A percentile compares a stretch with the other conserved stretches of the same genome.
Conservation (phyloP, 2,888 invertebrate genomes). For the Caenorhabditis japonica region DNA sequence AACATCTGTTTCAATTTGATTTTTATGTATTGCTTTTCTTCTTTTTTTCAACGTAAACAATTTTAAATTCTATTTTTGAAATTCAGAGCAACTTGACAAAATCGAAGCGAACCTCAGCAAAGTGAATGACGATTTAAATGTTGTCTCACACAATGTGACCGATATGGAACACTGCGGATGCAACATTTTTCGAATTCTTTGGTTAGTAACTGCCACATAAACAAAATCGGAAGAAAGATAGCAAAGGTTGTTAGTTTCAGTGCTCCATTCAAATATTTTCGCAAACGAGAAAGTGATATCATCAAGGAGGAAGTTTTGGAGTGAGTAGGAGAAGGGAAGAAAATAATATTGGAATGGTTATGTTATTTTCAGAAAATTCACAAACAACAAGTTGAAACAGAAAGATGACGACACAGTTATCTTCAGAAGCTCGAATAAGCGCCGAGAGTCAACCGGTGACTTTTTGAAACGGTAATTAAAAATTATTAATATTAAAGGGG, state of each 20-base stretch:
- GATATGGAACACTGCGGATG: conserved; percentile 59
- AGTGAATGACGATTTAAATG: conserved; percentile 55
- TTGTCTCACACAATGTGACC: conserved; percentile 54
- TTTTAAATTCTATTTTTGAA: background rate
- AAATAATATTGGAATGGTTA: background rate
- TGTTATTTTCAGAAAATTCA: conserved; percentile 9
- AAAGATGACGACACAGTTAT: conserved; percentile 24
- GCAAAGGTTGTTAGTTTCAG: conserved; percentile 45
- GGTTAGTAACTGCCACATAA: conserved; percentile 19
- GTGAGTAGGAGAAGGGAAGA: conserved; percentile 44
- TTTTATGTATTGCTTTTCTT: conserved; percentile 7
- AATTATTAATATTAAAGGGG: background rate
- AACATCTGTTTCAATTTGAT: background rate
- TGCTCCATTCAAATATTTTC: conserved; percentile 52
- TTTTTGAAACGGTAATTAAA: conserved; percentile 48
- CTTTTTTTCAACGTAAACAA: background rate
- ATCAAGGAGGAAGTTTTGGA: conserved; percentile 52
- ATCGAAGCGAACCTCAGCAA: conserved; percentile 56
- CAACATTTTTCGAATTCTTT: conserved; percentile 40
- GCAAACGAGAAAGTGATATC: conserved; percentile 51
- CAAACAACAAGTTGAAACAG: conserved; percentile 13
- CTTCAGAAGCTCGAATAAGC: conserved; percentile 35
- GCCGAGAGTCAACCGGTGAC: conserved; percentile 49
- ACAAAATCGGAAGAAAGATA: conserved; percentile 8
- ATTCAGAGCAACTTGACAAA: conserved; percentile 62